Base-by-base conservation (phyloP, 2,113 vertebrate species). In the Lota lota region DNA sequence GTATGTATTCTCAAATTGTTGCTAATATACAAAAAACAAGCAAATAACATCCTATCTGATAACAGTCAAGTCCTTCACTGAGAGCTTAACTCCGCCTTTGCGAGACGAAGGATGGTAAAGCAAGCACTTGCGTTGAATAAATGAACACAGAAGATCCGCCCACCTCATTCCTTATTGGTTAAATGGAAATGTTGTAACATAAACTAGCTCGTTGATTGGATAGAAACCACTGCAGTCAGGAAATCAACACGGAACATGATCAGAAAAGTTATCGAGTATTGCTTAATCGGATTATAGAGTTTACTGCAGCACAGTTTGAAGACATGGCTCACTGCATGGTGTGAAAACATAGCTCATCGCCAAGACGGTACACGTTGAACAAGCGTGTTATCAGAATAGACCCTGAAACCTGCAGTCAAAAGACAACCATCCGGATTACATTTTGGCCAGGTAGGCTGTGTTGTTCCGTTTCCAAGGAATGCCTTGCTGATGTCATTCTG, bases 231-330 rank as follows among this genome's bases (percentile, higher is more conserved):
- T 61, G 63, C 83, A 67, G 59, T 84, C 86, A 74, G 53, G 76
- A 69, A 77, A 84, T 67, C 68, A 87, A 85, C 84, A 81, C 85
- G 86, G 85, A 89, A 90, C 86, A 79, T 67, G 76, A 72, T 72
- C 33, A 69, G 71, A 85, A 91, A 92, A 92, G 88, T 93, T 92
- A 57, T 84, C 81, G 79, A 88, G 81, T 63, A 75, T 60, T 83
- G 73, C 77, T 59, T 75, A 70, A 70, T 76, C 83, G 78, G 85
- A 79, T 82, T 73, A 70, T 58, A 51, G 63, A 63, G 56, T 63
- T 57, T 11, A 67, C 54, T n/a, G 70, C 79, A 72, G 74, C 66
- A 59, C 76, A 61, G 72, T 74, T 80, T 54, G 22, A 40, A 66
- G 8, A 6, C 54, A 62, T 36, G 74, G 18, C 1, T 64, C 15